A percentile compares a stretch with the other conserved stretches of the same genome.
phyloP scores from a whole-genome alignment of 1,140 invertebrate species.

The Nymphalis io region DNA sequence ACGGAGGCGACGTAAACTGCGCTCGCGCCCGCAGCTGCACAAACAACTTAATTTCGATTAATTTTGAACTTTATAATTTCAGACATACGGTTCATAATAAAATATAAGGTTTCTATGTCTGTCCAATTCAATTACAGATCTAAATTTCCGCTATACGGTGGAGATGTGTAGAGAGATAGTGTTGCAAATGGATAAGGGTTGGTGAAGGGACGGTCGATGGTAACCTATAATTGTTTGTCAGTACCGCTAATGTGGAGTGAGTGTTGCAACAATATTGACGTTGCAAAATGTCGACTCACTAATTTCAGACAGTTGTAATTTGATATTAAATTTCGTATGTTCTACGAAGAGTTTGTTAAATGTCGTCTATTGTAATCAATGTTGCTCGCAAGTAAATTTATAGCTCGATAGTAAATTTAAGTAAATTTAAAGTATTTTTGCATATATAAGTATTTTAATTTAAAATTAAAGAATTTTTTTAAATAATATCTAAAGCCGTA shows the following conservation, averaged over 20 bases:
- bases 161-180: constrained; percentile 20
- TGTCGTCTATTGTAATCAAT: no score
- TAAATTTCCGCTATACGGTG: neutral
- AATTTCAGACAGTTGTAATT: neutral
- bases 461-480: no score
- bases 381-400: no score
- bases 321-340: neutral
- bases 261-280: constrained; percentile 45
- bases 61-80: neutral
- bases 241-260: constrained; percentile 31
- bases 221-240: constrained; percentile 1
- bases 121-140: constrained; percentile 2
- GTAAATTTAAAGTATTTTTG: no score
- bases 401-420: no score
- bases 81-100: neutral
- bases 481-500: no score
- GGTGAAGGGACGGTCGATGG: neutral
- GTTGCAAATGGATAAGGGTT: constrained; percentile 9
- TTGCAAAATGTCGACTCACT: constrained; percentile 11
- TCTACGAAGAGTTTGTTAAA: no score
- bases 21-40: constrained; percentile 59
- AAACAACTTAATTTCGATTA: constrained; percentile 42
- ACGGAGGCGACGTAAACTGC: constrained; percentile 41
- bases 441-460: no score
- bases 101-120: neutral